Conservation (phyloP, 2,888 invertebrate species). For the Eristalis tenax region DNA sequence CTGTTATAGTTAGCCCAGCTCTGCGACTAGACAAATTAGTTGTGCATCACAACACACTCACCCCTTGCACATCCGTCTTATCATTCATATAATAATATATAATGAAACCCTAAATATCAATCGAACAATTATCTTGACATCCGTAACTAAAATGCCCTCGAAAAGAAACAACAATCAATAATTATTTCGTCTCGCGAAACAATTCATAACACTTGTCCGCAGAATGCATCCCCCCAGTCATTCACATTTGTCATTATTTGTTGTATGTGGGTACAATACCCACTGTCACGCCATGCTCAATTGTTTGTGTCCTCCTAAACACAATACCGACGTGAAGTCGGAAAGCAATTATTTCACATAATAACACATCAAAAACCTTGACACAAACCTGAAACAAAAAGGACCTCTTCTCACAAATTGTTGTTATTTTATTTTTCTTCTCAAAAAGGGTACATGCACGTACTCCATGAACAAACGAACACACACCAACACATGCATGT, state of each 20-base stretch:
- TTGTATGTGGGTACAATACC: conserved; percentile 2
- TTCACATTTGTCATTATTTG: conserved; percentile 49
- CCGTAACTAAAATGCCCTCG: conserved; percentile 50
- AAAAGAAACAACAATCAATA: conserved; percentile 65
- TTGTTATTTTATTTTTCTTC: conserved; percentile 44
- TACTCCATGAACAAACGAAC: neutral
- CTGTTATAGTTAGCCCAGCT: too few species aligned
- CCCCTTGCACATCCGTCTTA: neutral
- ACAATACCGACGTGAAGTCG: conserved; percentile 39
- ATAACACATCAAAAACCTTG: conserved; percentile 67
- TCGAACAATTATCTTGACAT: conserved; percentile 35
- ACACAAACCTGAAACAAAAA: conserved; percentile 67
- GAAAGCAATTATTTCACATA: conserved; percentile 70
- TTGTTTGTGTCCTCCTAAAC: conserved; percentile 16
- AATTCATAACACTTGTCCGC: conserved; percentile 42
- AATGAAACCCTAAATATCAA: conserved; percentile 48
- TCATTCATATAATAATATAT: neutral
- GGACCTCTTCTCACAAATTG: conserved; percentile 49
- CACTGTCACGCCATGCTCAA: neutral
- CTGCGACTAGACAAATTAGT: neutral
- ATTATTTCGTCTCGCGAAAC: conserved; percentile 46
- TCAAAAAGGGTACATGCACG: conserved; percentile 19
- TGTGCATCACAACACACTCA: neutral
- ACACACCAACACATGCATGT: conserved; percentile 15
- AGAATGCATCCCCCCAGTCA: conserved; percentile 41